Conservation (phyloP, 2,888 invertebrate species). For the Machimus rusticus region DNA sequence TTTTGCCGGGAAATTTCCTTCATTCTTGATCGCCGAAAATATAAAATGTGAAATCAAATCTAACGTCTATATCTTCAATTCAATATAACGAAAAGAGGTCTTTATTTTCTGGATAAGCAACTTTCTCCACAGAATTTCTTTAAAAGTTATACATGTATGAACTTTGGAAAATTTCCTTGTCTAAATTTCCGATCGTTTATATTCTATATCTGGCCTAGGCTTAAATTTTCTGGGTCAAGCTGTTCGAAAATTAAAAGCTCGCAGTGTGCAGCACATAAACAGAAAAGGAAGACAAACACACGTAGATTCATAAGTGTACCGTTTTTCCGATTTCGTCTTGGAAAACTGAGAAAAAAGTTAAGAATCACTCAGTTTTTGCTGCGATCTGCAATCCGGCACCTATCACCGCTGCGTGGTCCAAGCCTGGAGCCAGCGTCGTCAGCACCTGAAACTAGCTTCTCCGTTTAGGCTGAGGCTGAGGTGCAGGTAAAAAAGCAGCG, state of each 20-base stretch:
- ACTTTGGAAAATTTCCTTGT: not conserved
- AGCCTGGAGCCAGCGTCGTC: not conserved
- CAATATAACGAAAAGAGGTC: too few relatives aligned
- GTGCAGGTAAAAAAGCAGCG: not conserved
- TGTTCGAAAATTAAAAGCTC: not conserved
- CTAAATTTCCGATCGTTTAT: not conserved
- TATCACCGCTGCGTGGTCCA: not conserved
- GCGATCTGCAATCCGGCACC: not conserved
- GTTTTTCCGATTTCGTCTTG: not conserved
- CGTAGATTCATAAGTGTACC: not conserved
- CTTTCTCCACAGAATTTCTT: not conserved
- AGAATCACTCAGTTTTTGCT: not conserved
- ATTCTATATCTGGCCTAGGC: not conserved
- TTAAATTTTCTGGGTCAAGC: not conserved
- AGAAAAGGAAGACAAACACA: not conserved
- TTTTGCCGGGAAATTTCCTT: too few relatives aligned
- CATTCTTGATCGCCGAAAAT: too few relatives aligned
- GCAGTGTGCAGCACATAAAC: not conserved
- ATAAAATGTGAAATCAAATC: too few relatives aligned
- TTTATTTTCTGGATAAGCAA: not conserved
- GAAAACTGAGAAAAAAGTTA: not conserved
- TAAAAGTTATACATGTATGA: not conserved
- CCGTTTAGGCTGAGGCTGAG: not conserved
- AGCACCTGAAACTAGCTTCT: not conserved
- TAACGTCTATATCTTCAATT: too few relatives aligned